These are phyloP conservation scores for Hyles lineata DNA, from an alignment of 2,888 invertebrate genomes.

Conservation along the genomic window DNA sequence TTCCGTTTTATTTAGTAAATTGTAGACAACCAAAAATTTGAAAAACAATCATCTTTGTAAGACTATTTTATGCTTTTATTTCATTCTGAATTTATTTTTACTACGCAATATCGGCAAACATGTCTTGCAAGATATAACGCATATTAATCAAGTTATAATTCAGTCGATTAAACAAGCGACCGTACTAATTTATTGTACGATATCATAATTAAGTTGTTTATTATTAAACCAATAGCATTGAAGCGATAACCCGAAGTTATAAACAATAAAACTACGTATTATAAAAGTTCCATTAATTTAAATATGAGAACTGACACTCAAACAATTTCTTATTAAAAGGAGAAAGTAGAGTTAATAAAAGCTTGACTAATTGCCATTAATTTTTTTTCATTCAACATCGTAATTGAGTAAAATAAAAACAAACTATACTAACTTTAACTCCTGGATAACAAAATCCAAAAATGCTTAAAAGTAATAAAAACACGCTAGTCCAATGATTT, in stretches of 20 bases:
- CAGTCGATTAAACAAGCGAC: neutral
- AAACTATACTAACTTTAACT: neutral
- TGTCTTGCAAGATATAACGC: neutral
- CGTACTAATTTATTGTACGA: neutral
- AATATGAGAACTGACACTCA: neutral
- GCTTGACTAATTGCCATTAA: too few species aligned
- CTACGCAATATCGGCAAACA: neutral
- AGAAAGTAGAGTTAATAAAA: neutral
- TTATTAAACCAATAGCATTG: neutral
- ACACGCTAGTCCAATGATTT: neutral
- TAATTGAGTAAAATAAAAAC: too few species aligned
- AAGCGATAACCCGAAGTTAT: neutral
- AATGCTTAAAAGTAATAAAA: neutral
- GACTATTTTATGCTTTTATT: too few species aligned
- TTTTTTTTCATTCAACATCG: too few species aligned
- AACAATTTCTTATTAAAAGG: neutral
- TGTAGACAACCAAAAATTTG: neutral
- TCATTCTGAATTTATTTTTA: neutral
- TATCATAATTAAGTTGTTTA: constrained; percentile 21
- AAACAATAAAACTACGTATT: neutral
- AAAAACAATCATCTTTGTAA: too few species aligned
- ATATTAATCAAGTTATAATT: neutral
- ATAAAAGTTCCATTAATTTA: neutral
- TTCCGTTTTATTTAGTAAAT: neutral
- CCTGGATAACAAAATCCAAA: neutral